Conservation (phyloP, 2,888 invertebrate genomes). For the Bombylius discolor region DNA sequence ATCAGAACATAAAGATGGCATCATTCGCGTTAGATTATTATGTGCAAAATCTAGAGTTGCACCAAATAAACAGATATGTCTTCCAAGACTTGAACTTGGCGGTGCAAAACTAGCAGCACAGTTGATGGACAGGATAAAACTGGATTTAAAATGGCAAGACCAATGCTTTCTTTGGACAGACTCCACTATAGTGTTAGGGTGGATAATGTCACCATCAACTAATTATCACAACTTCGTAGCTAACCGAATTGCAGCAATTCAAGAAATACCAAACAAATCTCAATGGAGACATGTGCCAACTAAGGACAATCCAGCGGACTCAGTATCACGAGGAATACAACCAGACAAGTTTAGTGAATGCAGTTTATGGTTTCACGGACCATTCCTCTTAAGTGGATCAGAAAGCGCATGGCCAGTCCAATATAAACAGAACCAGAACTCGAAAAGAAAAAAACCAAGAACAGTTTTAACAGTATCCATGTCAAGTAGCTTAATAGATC, state of each 20-base stretch:
- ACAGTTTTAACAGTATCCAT: too few species aligned
- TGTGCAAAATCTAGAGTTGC: background rate
- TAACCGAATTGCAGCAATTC: background rate
- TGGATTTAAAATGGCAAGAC: background rate
- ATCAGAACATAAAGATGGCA: background rate
- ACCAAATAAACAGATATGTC: background rate
- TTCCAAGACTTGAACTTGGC: background rate
- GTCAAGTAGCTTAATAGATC: too few species aligned
- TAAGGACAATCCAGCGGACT: background rate
- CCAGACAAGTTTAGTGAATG: background rate
- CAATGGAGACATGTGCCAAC: background rate
- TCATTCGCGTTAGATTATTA: background rate
- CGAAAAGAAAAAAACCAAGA: too few species aligned
- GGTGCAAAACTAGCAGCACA: background rate
- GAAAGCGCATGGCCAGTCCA: background rate
- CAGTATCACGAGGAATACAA: background rate
- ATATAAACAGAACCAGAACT: too few species aligned
- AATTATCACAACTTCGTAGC: background rate
- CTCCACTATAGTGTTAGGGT: background rate
- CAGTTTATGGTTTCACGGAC: background rate
- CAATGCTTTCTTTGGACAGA: background rate
- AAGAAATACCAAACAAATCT: background rate
- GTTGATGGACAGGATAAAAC: background rate
- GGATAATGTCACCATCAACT: background rate
- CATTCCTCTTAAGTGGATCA: background rate